Evolutionary conservation across 1,140 invertebrate genomes (phyloP), one percentile per base, ranked within the genome.

Genomic region (Drosophila oshimai): DNA sequence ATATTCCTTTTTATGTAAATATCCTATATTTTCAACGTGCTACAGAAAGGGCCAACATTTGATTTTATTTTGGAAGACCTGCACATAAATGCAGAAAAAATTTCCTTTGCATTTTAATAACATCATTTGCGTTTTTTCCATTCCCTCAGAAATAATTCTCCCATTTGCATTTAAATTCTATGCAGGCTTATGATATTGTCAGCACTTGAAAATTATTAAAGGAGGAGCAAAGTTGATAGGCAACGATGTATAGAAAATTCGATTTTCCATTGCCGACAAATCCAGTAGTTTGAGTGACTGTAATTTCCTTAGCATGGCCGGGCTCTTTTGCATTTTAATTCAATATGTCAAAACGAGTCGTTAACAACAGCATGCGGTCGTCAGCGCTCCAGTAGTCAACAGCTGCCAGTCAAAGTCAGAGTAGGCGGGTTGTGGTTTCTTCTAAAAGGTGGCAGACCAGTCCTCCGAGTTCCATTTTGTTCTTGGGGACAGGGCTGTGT

Each of bases 161-260:
- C 41, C 31, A 84, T 78, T 81, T 81, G 77, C 80, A 84, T 83
- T 83, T 71, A 71, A 65, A 83, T 86, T 86, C 54, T 31, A 46
- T 77, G 57, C 42, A 45, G 24, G 28, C 47, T 50, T 44, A 37
- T 58, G 47, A 71, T 71, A 67, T 71, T 61, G 53, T 44, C 67
- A 44, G 62, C 42, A 20, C 22, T 24, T 4, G n/a, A 22, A 34
- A 50, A 46, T 49, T 12, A 6, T 9, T 12, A 39, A 47, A 57
- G 22, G 24, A 34, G 50, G 17, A 61, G 46, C 33, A 36, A 67
- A 67, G 24, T 5, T 20, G 17, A 28, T 20, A 10, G n/a, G 18
- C 2, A 13, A 22, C 9, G 22, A 7, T 37, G 36, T 31, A 13
- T 57, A 68, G 61, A 50, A 72, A 72, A 67, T 76, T 47, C 42